Percentiles rank a stretch among this genome's conserved stretches.
Evolutionary conservation across 1,140 invertebrate species (phyloP).

Genomic region (Rhizoglyphus robini): DNA sequence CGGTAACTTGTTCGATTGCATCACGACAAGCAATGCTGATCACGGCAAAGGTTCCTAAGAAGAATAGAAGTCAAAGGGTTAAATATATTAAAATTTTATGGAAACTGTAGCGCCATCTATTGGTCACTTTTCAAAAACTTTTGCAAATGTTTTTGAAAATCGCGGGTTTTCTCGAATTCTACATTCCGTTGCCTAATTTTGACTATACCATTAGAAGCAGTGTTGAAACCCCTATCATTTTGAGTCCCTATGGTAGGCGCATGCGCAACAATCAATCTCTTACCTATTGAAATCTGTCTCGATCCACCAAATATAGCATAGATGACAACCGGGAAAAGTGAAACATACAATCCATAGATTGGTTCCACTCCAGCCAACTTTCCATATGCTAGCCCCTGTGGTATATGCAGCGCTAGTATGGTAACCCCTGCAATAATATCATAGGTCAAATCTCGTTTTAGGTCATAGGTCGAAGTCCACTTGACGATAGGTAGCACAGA

Average conservation of each 20-base stretch:
- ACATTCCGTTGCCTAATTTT: too few species aligned
- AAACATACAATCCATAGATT: constrained; percentile 81
- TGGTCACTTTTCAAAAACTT: too few species aligned
- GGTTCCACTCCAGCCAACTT: constrained; percentile 70
- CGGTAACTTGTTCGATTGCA: background rate
- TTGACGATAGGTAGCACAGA: constrained; percentile 29
- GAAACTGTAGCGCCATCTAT: too few species aligned
- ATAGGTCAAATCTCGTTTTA: constrained; percentile 23
- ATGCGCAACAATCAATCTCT: too few species aligned
- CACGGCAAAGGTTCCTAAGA: constrained; percentile 54
- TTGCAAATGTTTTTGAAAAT: too few species aligned
- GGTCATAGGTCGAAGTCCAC: constrained; percentile 31
- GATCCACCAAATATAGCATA: constrained; percentile 85
- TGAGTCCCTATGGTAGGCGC: too few species aligned
- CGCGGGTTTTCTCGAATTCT: too few species aligned
- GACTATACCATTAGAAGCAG: too few species aligned
- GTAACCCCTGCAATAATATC: constrained; percentile 51
- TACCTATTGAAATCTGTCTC: constrained; percentile 77
- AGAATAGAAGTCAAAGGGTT: too few species aligned
- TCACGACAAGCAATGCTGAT: constrained; percentile 10
- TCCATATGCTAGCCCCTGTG: constrained; percentile 85
- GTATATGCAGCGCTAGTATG: constrained; percentile 80
- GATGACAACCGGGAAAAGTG: constrained; percentile 76
- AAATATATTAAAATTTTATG: too few species aligned
- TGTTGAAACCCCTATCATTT: too few species aligned